phyloP scores from a whole-genome alignment of 2,888 invertebrate genomes.

The Lydus trimaculatus region DNA sequence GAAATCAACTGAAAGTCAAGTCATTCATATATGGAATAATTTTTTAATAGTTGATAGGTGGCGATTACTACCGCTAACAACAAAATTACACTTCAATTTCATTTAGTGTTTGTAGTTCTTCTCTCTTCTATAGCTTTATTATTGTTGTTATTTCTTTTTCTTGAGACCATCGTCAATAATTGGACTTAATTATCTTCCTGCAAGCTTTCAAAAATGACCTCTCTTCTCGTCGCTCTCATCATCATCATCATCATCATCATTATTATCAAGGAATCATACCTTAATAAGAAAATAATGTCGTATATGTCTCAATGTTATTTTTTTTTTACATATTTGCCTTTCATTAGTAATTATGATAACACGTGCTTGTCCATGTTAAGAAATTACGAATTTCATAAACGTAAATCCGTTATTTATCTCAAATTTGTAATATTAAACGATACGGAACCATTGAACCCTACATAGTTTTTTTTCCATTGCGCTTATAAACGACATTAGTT shows the following conservation, averaged over 20 bases:
- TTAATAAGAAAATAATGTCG: constrained; percentile 11
- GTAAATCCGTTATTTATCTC: constrained; percentile 28
- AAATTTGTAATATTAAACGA: constrained; percentile 29
- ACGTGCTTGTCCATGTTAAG: not conserved
- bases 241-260: not conserved
- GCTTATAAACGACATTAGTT: constrained; percentile 28
- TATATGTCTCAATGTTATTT: not conserved
- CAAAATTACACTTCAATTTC: constrained; percentile 21
- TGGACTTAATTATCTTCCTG: constrained; percentile 17
- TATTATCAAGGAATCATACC: not conserved
- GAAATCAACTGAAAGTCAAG: constrained; percentile 21
- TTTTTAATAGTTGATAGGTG: constrained; percentile 24
- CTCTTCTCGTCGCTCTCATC: not conserved
- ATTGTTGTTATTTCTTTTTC: not conserved
- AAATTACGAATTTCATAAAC: not conserved
- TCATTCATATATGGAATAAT: constrained; percentile 19
- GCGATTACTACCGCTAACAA: constrained; percentile 19
- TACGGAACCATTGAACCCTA: constrained; percentile 31
- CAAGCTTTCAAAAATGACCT: not conserved
- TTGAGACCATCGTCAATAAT: constrained; percentile 13
- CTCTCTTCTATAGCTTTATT: too few relatives aligned
- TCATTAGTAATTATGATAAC: not conserved
- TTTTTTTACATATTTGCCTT: not conserved
- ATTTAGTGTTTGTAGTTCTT: not conserved
- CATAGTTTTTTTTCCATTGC: constrained; percentile 22